A percentile compares a stretch with the other conserved stretches of the same genome.
Conservation (phyloP, 2,113 vertebrate species). For the Oceanodroma tethys region DNA sequence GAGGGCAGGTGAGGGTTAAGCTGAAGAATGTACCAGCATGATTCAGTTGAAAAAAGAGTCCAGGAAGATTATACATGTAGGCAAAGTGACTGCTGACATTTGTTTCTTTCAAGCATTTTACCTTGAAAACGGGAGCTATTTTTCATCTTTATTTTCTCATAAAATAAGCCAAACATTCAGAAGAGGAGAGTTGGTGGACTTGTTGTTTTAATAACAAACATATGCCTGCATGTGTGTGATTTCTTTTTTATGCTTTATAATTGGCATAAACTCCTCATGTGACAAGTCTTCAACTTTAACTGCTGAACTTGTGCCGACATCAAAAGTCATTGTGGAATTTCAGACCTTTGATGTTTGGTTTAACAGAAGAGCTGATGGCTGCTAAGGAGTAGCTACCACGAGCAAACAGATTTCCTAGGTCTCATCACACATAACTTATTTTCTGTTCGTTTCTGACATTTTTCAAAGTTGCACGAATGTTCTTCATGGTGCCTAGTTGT, state of each 20-base stretch:
- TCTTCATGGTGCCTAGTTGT: neutral
- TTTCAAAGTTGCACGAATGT: constrained; percentile 19
- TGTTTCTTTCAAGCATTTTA: constrained; percentile 26
- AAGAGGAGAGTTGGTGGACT: neutral
- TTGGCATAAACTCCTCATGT: constrained; percentile 37
- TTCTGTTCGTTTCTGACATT: constrained; percentile 23
- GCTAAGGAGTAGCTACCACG: constrained; percentile 38
- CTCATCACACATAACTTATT: constrained; percentile 29
- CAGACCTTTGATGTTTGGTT: constrained; percentile 59
- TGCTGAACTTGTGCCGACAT: constrained; percentile 34
- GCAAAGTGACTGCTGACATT: neutral
- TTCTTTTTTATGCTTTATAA: constrained; percentile 41
- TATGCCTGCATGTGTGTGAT: constrained; percentile 9
- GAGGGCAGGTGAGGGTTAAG: neutral
- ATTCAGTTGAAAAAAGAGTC: neutral
- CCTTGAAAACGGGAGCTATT: constrained; percentile 27
- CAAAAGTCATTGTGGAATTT: constrained; percentile 61
- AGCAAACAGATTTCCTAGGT: constrained; percentile 60
- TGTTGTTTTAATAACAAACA: constrained; percentile 41
- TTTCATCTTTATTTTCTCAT: constrained; percentile 47
- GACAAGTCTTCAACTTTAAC: constrained; percentile 52
- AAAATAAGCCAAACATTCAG: constrained; percentile 2
- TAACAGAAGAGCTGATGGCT: constrained; percentile 41
- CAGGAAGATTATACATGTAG: neutral
- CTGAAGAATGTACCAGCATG: neutral